Evolutionary conservation across 2,797 vertebrate genomes (phyloP).

Genomic region (Hydrophis major): DNA sequence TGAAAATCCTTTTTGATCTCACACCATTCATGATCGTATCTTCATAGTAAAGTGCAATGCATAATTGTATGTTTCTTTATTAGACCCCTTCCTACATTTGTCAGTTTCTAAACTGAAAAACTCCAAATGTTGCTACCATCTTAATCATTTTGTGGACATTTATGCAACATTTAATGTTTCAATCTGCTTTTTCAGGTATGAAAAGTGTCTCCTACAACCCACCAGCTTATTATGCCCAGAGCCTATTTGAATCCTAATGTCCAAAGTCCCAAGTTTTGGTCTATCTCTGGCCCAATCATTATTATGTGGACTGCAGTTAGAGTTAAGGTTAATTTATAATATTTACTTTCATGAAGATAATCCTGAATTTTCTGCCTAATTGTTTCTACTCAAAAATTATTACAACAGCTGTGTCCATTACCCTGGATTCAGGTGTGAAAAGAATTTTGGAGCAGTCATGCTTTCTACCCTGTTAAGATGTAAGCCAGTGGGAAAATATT

Average conservation of each 20-base stretch:
- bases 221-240: not conserved
- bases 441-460: not conserved
- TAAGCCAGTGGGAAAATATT: not conserved
- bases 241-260: not conserved
- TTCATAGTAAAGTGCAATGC: not conserved
- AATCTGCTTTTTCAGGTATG: not conserved
- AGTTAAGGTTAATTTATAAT: not conserved
- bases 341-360: not conserved
- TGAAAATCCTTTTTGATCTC: not conserved
- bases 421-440: not conserved
- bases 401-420: not conserved
- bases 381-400: not conserved
- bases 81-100: not conserved
- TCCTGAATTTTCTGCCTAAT: not conserved
- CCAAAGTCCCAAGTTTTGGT: not conserved
- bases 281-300: not conserved
- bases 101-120: not conserved
- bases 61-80: not conserved
- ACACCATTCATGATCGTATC: not conserved
- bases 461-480: not conserved
- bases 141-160: not conserved
- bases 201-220: not conserved
- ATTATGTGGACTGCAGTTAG: not conserved
- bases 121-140: not conserved
- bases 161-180: not conserved